These are phyloP conservation scores for Lepetodrilus schrolli DNA, from an alignment of 2,888 invertebrate species.

Conservation along the genomic window DNA sequence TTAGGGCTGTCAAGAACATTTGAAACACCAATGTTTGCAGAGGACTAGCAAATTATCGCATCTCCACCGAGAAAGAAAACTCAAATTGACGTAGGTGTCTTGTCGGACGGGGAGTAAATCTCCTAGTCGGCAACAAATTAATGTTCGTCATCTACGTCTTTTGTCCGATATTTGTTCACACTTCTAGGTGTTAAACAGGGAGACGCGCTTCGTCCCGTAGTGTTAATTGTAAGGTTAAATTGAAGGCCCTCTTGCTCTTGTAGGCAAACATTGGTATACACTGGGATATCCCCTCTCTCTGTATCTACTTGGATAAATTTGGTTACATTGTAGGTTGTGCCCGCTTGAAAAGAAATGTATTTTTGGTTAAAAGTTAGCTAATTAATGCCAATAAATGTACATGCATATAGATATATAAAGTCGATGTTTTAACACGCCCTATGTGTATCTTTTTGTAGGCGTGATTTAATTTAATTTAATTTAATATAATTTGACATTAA, in stretches of 20 bases:
- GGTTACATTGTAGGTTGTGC: too few species aligned
- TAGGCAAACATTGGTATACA: not conserved
- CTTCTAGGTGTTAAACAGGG: constrained; percentile 6
- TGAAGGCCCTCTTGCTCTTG: not conserved
- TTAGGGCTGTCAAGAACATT: too few species aligned
- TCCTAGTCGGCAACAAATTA: constrained; percentile 11
- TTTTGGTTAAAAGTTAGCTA: too few species aligned
- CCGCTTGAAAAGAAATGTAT: too few species aligned
- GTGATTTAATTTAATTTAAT: too few species aligned
- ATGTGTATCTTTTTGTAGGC: too few species aligned
- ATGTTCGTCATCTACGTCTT: not conserved
- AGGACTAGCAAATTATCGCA: not conserved
- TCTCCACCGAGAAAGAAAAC: not conserved
- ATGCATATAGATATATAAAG: too few species aligned
- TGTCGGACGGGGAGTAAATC: not conserved
- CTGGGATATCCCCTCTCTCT: not conserved
- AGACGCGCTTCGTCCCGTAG: not conserved
- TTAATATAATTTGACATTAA: too few species aligned
- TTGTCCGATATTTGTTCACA: not conserved
- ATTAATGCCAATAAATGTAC: too few species aligned
- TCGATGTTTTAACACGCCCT: too few species aligned
- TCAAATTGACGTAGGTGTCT: not conserved
- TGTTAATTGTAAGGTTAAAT: constrained; percentile 26
- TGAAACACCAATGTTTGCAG: too few species aligned
- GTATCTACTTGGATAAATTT: too few species aligned